These are phyloP conservation scores for Holcopasites calliopsidis DNA, from an alignment of 1,140 invertebrate species.

Conservation along the genomic window DNA sequence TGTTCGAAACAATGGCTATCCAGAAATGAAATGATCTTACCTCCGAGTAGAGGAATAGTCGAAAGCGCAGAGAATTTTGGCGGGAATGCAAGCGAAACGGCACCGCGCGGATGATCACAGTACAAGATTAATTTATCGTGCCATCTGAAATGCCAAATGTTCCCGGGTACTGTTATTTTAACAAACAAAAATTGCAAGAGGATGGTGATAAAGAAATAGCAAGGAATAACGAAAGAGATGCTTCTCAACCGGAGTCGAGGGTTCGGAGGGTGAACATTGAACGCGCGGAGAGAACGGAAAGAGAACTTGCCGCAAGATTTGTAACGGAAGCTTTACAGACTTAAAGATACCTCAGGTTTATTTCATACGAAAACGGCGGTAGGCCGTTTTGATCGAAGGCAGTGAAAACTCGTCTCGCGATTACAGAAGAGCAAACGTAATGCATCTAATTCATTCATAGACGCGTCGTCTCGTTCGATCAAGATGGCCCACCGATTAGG, in stretches of 20 bases:
- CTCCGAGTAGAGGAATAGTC: slow-evolving; percentile 24
- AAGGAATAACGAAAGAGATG: not conserved
- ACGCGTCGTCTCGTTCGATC: slow-evolving; percentile 32
- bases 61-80: slow-evolving; percentile 53
- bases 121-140: slow-evolving; percentile 49
- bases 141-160: slow-evolving; percentile 62
- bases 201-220: not conserved
- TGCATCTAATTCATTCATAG: not conserved
- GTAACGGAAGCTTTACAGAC: slow-evolving; percentile 62
- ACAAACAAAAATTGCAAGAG: not conserved
- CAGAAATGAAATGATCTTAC: slow-evolving; percentile 1
- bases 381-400: slow-evolving; percentile 37
- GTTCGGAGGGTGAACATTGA: not conserved
- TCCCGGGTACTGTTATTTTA: slow-evolving; percentile 33
- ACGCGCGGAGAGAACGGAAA: slow-evolving; percentile 12
- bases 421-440: not conserved
- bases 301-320: slow-evolving; percentile 25
- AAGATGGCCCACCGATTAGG: slow-evolving; percentile 29
- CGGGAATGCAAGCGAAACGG: slow-evolving; percentile 22
- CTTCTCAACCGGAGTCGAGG: not conserved
- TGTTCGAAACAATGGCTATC: not conserved
- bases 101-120: slow-evolving; percentile 32
- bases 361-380: slow-evolving; percentile 43
- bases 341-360: slow-evolving; percentile 62
- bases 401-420: not conserved